phyloP scores from a whole-genome alignment of 1,140 invertebrate species.

The Drosophila serrata region DNA sequence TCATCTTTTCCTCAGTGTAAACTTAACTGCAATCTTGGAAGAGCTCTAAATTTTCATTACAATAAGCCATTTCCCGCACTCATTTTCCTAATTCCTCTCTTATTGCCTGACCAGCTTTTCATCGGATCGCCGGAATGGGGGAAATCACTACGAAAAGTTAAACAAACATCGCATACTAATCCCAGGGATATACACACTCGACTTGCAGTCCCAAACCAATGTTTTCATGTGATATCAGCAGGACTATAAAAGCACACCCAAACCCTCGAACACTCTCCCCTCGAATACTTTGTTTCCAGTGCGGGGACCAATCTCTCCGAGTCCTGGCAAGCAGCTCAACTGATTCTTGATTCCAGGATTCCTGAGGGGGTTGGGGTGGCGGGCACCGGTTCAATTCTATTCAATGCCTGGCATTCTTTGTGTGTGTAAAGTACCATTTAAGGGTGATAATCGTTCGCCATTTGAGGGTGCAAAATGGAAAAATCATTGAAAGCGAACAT shows the following conservation, averaged over 20 bases:
- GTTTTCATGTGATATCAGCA: constrained; percentile 60
- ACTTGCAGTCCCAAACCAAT: constrained; percentile 44
- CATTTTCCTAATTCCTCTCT: constrained; percentile 33
- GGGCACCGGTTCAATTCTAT: constrained; percentile 72
- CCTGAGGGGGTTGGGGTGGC: constrained; percentile 7
- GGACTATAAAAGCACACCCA: constrained; percentile 59
- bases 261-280: constrained; percentile 7
- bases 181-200: constrained; percentile 57
- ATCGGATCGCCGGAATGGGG: constrained; percentile 18
- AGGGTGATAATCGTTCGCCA: constrained; percentile 85
- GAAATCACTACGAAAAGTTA: constrained; percentile 64
- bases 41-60: constrained; percentile 39
- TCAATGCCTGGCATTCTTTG: constrained; percentile 80
- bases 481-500: constrained; percentile 79
- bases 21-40: constrained; percentile 10
- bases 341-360: constrained; percentile 21
- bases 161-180: constrained; percentile 75
- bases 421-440: constrained; percentile 85
- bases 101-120: constrained; percentile 41
- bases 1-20: background rate
- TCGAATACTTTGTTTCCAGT: constrained; percentile 45
- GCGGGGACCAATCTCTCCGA: constrained; percentile 39
- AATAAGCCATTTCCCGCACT: constrained; percentile 31
- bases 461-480: constrained; percentile 84
- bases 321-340: constrained; percentile 51